Base-by-base conservation (phyloP, 2,888 invertebrate species). In the Chloromyia formosa region DNA sequence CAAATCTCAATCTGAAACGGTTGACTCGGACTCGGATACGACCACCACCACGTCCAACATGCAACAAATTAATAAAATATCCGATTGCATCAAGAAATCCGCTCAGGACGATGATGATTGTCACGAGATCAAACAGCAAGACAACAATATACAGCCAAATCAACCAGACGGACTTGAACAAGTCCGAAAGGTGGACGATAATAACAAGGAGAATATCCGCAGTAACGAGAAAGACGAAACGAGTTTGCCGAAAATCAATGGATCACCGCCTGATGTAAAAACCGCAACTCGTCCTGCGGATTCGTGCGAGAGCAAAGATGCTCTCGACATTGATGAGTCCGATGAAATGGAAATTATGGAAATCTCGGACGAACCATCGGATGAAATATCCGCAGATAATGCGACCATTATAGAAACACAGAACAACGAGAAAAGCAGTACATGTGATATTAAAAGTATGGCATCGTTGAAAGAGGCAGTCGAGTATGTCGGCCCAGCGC, bases 61-160 rank as follows among this genome's bases (percentile, higher is more conserved):
- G 76, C 76, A 76, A 35, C 76, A 76, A 74, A 72, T 76, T 20
- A 74, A 76, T 64, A 74, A 74, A 72, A 74, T 74, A 56, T 72
- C 64, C 9, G 76, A 76, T 58, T 64, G 66, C 20, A 71, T 76
- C 14, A 71, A 58, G 22, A 71, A 42, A 40, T 58, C 56, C 2
- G 18, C 49, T 10, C 54, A 35, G 27, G 7, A 35, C 27, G 49
- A 71, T 20, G 71, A 71, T 3, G 49, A 66, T 14, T 56, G 40
- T 71, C 40, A 45, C 9, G 71, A 40, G 35, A 20, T 58, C 12
- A 71, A 58, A 5, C 20, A 69, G 0, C 56, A 58, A 18, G 4
- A 20, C 40, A 18, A 1, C 53, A 54, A 18, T 27, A n/a, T 23
- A 7, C 60, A n/a, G n/a, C 5, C 1, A 12, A 58, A 20, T 27